phyloP scores from a whole-genome alignment of 2,113 vertebrate genomes.

The Eretmochelys imbricata region DNA sequence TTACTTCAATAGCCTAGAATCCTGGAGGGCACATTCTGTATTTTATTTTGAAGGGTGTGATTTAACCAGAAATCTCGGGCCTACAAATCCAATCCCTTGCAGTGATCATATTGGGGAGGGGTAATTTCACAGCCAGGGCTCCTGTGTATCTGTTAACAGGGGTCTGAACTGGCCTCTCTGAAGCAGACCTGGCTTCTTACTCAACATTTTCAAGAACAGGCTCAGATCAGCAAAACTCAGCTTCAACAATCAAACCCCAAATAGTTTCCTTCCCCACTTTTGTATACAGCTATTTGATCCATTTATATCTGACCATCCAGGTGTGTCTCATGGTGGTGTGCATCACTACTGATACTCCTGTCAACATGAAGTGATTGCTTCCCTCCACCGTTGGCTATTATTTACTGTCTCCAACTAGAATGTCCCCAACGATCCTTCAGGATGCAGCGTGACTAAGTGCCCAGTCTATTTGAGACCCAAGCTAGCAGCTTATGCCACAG shows the following conservation, averaged over 20 bases:
- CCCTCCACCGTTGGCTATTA: neutral
- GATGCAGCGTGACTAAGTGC: neutral
- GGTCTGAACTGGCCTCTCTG: neutral
- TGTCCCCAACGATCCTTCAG: rapidly evolving
- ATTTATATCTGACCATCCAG: neutral
- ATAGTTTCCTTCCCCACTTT: neutral
- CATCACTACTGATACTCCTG: neutral
- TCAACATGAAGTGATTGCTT: neutral
- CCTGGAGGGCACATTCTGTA: neutral
- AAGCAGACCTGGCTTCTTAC: neutral
- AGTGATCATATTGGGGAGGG: neutral
- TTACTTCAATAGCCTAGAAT: neutral
- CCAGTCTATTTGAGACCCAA: neutral
- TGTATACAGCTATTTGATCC: neutral
- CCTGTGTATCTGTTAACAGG: neutral
- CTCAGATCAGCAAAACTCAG: neutral
- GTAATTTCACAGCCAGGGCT: neutral
- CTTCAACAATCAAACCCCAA: neutral
- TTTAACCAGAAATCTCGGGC: neutral
- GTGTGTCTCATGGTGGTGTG: neutral
- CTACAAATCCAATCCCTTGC: neutral
- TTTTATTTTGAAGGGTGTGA: neutral
- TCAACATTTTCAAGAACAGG: neutral
- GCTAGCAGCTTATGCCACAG: neutral
- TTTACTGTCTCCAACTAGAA: neutral